Evolutionary conservation across 2,113 vertebrate species (phyloP).

Genomic region (Engraulis encrasicolus): DNA sequence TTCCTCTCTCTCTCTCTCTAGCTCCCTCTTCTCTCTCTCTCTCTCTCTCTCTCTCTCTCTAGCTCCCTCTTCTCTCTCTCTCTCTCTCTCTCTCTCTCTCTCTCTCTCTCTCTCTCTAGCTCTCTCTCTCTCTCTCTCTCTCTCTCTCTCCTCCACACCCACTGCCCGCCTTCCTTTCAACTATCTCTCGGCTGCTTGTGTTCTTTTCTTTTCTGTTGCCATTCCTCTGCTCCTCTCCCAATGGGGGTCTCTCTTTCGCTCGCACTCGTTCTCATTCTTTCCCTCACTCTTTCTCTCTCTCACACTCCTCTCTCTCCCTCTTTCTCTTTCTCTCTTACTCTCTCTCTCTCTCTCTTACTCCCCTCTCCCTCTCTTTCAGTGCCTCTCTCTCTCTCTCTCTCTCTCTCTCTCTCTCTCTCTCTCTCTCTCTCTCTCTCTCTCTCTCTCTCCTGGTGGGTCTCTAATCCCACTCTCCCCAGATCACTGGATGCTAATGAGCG

Average conservation of each 20-base stretch:
- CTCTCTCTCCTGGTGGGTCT: constrained; percentile 14
- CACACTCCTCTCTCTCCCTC: neutral
- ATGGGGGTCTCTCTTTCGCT: neutral
- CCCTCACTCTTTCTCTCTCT: neutral
- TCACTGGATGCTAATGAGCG: constrained; percentile 17
- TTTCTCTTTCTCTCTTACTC: neutral
- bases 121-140: too few relatives aligned
- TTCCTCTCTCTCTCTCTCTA: neutral
- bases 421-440: neutral
- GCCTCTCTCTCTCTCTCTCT: constrained; percentile 18
- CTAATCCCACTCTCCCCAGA: constrained; percentile 9
- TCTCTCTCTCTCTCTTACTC: neutral
- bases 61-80: too few relatives aligned
- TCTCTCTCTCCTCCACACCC: too few relatives aligned
- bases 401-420: constrained; percentile 18
- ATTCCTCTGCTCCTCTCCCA: too few relatives aligned
- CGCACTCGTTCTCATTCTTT: too few relatives aligned
- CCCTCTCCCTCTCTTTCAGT: neutral
- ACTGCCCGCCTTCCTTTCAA: too few relatives aligned
- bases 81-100: too few relatives aligned
- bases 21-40: neutral
- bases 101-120: too few relatives aligned
- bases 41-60: too few relatives aligned
- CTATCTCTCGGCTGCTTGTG: too few relatives aligned
- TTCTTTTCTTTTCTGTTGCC: too few relatives aligned